Conservation (phyloP, 2,888 invertebrate species). For the Epicampocera succincta region DNA sequence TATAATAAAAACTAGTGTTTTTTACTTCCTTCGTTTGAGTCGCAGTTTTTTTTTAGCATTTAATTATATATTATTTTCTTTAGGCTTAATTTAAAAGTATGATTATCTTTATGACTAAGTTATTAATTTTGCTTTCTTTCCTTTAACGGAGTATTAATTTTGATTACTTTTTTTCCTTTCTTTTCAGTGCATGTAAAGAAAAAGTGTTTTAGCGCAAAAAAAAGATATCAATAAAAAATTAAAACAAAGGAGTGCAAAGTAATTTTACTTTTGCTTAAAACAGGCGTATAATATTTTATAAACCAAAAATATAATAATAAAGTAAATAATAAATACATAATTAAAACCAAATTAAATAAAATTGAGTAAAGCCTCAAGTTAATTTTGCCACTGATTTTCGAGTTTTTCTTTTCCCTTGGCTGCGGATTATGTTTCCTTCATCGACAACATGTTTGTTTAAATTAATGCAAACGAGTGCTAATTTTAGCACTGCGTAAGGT, state of each 20-base stretch:
- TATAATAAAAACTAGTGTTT: too few relatives aligned
- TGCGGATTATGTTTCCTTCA: slow-evolving; percentile 64
- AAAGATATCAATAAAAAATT: neutral
- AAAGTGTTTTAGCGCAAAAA: neutral
- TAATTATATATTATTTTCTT: neutral
- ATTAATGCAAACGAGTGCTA: slow-evolving; percentile 73
- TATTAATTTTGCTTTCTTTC: too few relatives aligned
- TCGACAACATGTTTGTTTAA: slow-evolving; percentile 69
- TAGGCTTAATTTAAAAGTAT: neutral
- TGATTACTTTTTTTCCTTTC: slow-evolving; percentile 12
- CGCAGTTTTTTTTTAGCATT: neutral
- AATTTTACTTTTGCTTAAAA: slow-evolving; percentile 2
- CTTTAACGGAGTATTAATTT: neutral
- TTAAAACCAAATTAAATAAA: slow-evolving; percentile 2
- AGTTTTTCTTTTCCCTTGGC: neutral
- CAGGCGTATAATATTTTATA: neutral
- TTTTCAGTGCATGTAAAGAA: slow-evolving; percentile 38
- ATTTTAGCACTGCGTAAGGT: slow-evolving; percentile 68
- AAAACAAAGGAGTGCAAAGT: slow-evolving; percentile 23
- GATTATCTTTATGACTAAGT: neutral
- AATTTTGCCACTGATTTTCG: neutral
- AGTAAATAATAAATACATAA: slow-evolving; percentile 19
- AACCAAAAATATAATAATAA: neutral
- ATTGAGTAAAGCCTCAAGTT: neutral
- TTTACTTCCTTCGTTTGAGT: too few relatives aligned